A percentile compares a stretch with the other conserved stretches of the same genome.
Evolutionary conservation across 2,797 vertebrate genomes (phyloP).

Genomic region (Loriculus beryllinus): DNA sequence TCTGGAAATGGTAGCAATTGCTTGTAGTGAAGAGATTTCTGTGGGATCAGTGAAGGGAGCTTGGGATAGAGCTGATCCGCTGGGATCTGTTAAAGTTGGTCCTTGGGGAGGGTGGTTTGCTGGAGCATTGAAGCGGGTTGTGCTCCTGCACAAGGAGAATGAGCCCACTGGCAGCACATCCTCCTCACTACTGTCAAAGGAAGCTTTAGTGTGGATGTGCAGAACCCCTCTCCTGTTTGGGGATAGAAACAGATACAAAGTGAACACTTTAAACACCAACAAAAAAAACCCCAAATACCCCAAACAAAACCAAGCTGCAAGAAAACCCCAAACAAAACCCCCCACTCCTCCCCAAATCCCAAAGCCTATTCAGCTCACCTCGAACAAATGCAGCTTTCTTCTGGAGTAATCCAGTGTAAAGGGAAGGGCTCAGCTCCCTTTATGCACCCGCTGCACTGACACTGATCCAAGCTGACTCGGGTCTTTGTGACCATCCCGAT

Average conservation of each 20-base stretch:
- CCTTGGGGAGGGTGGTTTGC: background rate
- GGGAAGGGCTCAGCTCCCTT: constrained; percentile 45
- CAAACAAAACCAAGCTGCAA: background rate
- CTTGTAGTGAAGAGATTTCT: too few relatives aligned
- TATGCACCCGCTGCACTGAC: background rate
- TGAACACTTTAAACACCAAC: background rate
- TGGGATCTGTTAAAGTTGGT: background rate
- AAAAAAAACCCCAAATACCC: background rate
- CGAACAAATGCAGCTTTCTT: constrained; percentile 55
- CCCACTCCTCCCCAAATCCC: background rate
- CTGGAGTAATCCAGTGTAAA: constrained; percentile 41
- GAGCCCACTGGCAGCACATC: background rate
- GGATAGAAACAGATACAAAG: background rate
- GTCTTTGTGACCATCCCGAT: background rate
- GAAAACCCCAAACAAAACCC: background rate
- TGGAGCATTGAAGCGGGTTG: background rate
- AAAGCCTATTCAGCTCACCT: constrained; percentile 18
- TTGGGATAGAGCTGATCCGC: rapidly evolving
- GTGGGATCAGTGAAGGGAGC: rapidly evolving
- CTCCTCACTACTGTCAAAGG: background rate
- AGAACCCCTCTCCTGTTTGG: background rate
- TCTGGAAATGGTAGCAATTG: background rate
- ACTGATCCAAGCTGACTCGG: constrained; percentile 37
- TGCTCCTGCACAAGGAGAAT: background rate
- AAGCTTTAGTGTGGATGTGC: background rate